These are phyloP conservation scores for Catocala nupta DNA, from an alignment of 2,888 invertebrate genomes.

Conservation along the genomic window DNA sequence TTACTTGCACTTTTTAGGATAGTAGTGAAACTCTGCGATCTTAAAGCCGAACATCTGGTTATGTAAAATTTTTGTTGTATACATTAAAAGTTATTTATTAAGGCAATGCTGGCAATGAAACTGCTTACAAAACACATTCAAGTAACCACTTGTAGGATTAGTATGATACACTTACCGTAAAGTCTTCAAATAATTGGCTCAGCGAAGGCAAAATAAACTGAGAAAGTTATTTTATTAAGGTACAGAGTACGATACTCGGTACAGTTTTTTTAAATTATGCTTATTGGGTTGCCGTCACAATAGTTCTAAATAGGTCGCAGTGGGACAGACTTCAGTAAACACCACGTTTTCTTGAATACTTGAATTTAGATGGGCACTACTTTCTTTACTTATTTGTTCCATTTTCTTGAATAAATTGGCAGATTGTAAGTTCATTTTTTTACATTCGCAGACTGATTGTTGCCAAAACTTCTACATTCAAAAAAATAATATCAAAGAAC, in stretches of 20 bases:
- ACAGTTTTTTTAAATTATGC: not conserved
- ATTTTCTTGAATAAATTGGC: too few relatives aligned
- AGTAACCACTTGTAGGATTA: conserved; percentile 12
- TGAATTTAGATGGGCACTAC: conserved; percentile 3
- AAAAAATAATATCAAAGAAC: too few relatives aligned
- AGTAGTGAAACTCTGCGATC: conserved; percentile 34
- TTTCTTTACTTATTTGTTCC: not conserved
- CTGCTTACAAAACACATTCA: not conserved
- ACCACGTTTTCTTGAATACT: conserved; percentile 2
- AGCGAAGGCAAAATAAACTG: not conserved
- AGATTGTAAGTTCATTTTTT: too few relatives aligned
- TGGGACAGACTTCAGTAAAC: not conserved
- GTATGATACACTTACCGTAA: not conserved
- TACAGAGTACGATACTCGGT: not conserved
- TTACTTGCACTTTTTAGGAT: conserved; percentile 76
- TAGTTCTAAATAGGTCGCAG: not conserved
- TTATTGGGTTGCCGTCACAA: conserved; percentile 3
- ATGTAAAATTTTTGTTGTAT: conserved; percentile 28
- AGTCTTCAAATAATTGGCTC: too few relatives aligned
- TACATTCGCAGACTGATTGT: too few relatives aligned
- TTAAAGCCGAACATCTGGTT: conserved; percentile 33
- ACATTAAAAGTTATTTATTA: conserved; percentile 2
- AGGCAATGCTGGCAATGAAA: not conserved
- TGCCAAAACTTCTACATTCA: too few relatives aligned
- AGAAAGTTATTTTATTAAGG: not conserved